Evolutionary conservation across 2,797 vertebrate species (phyloP), one percentile per base, ranked within the genome.

Genomic region (Meda fulgida): DNA sequence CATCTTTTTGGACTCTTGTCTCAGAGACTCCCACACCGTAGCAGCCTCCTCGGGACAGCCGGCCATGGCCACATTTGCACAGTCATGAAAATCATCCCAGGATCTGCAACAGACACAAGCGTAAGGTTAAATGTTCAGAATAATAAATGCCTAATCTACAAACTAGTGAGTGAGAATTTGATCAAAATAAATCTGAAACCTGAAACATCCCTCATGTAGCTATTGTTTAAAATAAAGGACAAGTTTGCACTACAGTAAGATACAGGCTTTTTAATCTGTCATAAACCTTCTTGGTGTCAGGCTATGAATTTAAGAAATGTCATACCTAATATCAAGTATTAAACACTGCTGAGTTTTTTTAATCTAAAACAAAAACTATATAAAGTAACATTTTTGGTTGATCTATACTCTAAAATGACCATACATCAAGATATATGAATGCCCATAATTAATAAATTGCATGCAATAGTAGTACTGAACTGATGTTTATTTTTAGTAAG

Each of bases 11-110:
- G 96, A 96, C 83, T 97, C 96, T 91, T 95, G 93, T 58, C 95
- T 94, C 90, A 97, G 92, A 0, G 96, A 97, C 82, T 96, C 95
- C 96, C 96, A 97, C 73, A 96, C 94, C 0, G 93, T 89, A 0
- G 95, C 95, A 0, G 96, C 95, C 75, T 97, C 96, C 48, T 96
- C 93, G 0, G 96, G 96, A 86, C 96, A 97, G 70, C 92, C 92
- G 0, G 93, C 95, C 78, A 97, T 92, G 51, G 95, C 95, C 69
- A 88, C 78, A 1, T 92, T 96, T 73, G 95, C 95, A 2, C 96
- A 97, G 81, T 90, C 84, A 0, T 97, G 96, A 87, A 97, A 97
- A 7, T 96, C 94, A 13, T 96, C 96, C 96, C 96, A 96, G 87
- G 95, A 96, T 89, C 96, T 97, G 87, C 65, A 87, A 89, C 78